These are phyloP conservation scores for Catagonus wagneri DNA, from an alignment of 2,113 vertebrate species.

Conservation along the genomic window DNA sequence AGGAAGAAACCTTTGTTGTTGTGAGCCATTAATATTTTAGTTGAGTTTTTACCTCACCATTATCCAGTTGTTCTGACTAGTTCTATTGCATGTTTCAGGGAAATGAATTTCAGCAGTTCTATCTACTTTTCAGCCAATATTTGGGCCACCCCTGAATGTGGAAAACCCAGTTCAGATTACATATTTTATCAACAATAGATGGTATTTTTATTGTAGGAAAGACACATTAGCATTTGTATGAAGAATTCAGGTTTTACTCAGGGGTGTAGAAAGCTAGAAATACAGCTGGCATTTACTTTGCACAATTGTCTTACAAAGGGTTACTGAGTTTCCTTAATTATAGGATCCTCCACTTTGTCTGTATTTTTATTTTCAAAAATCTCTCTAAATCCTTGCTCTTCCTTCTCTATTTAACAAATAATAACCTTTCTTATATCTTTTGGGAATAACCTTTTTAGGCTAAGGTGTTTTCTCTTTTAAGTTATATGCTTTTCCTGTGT, in stretches of 20 bases:
- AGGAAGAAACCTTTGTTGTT: neutral
- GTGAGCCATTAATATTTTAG: neutral
- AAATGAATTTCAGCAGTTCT: neutral
- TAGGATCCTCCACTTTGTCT: neutral
- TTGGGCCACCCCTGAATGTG: neutral
- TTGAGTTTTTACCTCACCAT: neutral
- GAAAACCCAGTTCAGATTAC: neutral
- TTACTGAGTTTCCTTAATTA: neutral
- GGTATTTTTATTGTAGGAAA: neutral
- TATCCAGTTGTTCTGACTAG: neutral
- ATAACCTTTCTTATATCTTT: neutral
- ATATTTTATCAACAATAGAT: neutral
- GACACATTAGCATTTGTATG: neutral
- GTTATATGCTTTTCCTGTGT: neutral
- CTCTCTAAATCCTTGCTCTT: constrained; percentile 7
- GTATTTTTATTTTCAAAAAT: constrained; percentile 30
- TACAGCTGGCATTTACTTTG: neutral
- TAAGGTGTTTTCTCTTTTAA: neutral
- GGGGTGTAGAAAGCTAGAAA: neutral
- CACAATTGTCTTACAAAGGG: neutral
- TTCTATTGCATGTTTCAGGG: neutral
- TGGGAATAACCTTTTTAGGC: neutral
- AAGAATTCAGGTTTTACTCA: neutral
- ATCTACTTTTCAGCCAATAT: neutral
- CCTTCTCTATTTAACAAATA: constrained; percentile 38